Percentiles rank a stretch among this genome's conserved stretches.
These are phyloP conservation scores for Calephelis nemesis DNA, from an alignment of 1,140 invertebrate genomes.

Conservation along the genomic window DNA sequence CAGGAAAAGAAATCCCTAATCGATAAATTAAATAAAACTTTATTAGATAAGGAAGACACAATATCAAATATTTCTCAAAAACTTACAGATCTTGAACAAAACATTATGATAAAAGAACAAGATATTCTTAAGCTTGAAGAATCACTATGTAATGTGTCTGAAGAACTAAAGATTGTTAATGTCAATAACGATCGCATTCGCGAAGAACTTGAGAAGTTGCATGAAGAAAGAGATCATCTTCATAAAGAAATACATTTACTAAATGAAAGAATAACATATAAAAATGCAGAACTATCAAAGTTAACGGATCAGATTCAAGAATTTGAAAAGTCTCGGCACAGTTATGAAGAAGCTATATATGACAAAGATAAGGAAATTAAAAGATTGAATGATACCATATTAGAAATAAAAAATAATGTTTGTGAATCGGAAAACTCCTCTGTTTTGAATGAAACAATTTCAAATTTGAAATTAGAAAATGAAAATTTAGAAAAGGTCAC, in stretches of 20 bases:
- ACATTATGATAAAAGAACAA: constrained; percentile 47
- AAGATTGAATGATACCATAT: constrained; percentile 58
- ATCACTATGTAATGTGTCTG: constrained; percentile 38
- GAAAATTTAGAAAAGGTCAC: constrained; percentile 36
- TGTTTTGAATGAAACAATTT: constrained; percentile 45
- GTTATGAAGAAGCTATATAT: constrained; percentile 42
- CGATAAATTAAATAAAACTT: constrained; percentile 45
- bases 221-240: constrained; percentile 50
- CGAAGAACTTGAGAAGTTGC: constrained; percentile 48
- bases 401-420: constrained; percentile 55
- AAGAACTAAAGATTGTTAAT: constrained; percentile 39
- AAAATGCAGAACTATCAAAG: constrained; percentile 48
- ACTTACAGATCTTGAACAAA: constrained; percentile 43
- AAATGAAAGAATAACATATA: constrained; percentile 47
- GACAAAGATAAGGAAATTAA: constrained; percentile 61
- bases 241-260: constrained; percentile 42
- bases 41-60: constrained; percentile 31
- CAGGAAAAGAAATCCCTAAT: constrained; percentile 60
- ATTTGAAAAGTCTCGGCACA: constrained; percentile 35
- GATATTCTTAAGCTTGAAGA: constrained; percentile 46
- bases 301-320: constrained; percentile 42
- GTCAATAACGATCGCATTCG: constrained; percentile 34
- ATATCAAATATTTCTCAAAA: constrained; percentile 42
- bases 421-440: constrained; percentile 45
- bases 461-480: constrained; percentile 55